phyloP scores from a whole-genome alignment of 2,888 invertebrate species.

The Papilio protenor region DNA sequence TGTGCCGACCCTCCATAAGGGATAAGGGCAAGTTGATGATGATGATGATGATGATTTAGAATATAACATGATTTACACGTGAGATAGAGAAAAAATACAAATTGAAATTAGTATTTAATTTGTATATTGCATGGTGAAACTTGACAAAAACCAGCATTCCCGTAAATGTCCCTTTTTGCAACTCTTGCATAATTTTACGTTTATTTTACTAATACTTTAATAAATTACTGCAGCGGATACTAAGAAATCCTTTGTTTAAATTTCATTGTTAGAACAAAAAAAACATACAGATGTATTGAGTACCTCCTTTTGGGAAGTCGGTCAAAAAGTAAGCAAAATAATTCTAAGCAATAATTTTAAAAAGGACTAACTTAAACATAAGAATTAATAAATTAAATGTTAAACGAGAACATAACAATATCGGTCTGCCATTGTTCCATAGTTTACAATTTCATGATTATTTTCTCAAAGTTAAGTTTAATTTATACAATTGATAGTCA shows the following conservation, averaged over 20 bases:
- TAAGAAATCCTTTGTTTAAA: not conserved
- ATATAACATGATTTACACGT: not conserved
- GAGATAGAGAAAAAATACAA: not conserved
- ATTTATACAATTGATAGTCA: not conserved
- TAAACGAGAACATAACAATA: too few species aligned
- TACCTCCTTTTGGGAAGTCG: too few species aligned
- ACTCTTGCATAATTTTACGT: not conserved
- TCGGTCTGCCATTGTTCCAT: too few species aligned
- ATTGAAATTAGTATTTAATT: not conserved
- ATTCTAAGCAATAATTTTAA: too few species aligned
- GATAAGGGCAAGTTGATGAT: too few species aligned
- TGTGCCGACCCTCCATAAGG: too few species aligned
- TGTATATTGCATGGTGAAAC: not conserved
- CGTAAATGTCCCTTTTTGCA: not conserved
- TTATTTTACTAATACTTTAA: conserved; percentile 1
- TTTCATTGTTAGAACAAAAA: not conserved
- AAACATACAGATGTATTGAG: too few species aligned
- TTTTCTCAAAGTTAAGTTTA: too few species aligned
- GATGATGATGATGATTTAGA: too few species aligned
- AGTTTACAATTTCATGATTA: too few species aligned
- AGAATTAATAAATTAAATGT: too few species aligned
- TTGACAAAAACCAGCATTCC: not conserved
- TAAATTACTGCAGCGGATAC: not conserved
- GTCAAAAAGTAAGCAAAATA: not conserved
- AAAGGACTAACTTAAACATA: too few species aligned